Evolutionary conservation across 2,113 vertebrate species (phyloP).

Genomic region (Apodemus speciosus): DNA sequence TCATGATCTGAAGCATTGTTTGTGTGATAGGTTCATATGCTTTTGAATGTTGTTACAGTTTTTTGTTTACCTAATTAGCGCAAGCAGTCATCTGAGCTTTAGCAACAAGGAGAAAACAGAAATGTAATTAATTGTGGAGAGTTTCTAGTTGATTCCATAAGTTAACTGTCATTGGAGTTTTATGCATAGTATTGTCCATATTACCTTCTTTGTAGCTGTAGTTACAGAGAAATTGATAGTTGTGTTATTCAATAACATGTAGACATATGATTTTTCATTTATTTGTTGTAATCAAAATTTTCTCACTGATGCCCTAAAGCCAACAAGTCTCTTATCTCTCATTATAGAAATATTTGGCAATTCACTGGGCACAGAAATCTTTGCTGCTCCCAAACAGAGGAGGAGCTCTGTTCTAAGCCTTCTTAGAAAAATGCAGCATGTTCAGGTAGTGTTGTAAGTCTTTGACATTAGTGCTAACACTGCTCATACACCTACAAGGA

Average conservation of each 20-base stretch:
- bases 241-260: not conserved
- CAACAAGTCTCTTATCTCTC: not conserved
- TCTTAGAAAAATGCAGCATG: not conserved
- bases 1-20: not conserved
- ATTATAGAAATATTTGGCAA: not conserved
- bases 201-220: not conserved
- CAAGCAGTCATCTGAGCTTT: not conserved
- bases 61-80: conserved; percentile 31
- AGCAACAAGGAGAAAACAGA: not conserved
- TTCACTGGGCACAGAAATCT: no score
- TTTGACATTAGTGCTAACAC: not conserved
- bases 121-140: not conserved
- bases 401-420: not conserved
- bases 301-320: not conserved
- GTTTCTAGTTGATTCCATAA: not conserved
- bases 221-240: not conserved
- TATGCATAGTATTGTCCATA: not conserved
- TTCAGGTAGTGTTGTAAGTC: not conserved
- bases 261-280: not conserved
- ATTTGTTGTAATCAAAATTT: not conserved
- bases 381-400: not conserved
- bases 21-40: not conserved
- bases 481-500: not conserved
- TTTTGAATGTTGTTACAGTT: not conserved
- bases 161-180: conserved; percentile 32